These are phyloP conservation scores for Hemicentrotus pulcherrimus DNA, from an alignment of 35 echinoderm and acorn worm genomes.

Conservation along the genomic window DNA sequence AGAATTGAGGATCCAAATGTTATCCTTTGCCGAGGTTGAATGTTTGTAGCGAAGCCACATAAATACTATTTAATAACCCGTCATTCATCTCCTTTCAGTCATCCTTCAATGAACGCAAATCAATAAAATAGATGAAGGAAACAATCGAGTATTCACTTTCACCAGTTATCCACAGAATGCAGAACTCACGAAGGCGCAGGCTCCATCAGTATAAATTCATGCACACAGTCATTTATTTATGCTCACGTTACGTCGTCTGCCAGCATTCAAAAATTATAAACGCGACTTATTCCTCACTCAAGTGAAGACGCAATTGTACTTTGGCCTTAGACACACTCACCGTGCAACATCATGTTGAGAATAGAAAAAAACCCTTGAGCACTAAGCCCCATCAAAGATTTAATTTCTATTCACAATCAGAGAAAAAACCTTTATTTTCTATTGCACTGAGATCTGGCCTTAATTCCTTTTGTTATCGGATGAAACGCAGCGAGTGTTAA, in stretches of 20 bases:
- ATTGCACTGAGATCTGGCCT: neutral
- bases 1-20: neutral
- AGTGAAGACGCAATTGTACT: neutral
- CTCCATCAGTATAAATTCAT: neutral
- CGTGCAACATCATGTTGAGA: neutral
- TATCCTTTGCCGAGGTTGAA: slow-evolving; percentile 26
- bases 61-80: neutral
- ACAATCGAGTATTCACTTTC: neutral
- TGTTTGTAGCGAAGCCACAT: neutral
- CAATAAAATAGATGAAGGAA: neutral
- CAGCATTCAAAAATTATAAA: neutral
- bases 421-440: neutral
- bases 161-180: no score
- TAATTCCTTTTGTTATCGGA: neutral
- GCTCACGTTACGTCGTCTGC: neutral
- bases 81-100: neutral
- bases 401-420: neutral
- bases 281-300: neutral
- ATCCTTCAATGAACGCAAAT: neutral
- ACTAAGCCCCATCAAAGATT: neutral
- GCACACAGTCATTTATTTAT: neutral
- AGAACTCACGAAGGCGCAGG: neutral
- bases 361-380: neutral
- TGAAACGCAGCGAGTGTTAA: neutral
- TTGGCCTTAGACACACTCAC: neutral